These are phyloP conservation scores for Drosophila phalerata DNA, from an alignment of 2,888 invertebrate species.

Conservation along the genomic window DNA sequence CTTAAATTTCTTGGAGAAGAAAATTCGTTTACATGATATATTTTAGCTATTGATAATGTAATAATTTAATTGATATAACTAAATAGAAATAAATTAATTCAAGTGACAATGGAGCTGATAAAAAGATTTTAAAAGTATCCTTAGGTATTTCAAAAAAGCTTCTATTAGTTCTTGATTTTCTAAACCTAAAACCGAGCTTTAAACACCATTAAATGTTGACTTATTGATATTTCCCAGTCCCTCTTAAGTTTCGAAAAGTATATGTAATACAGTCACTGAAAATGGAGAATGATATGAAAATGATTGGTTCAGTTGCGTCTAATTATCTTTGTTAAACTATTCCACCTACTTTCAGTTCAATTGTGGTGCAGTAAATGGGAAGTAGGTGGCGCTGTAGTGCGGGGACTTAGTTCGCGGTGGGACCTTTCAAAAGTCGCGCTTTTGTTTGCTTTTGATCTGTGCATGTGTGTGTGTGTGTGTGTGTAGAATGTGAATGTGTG, in stretches of 20 bases:
- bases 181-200: neutral
- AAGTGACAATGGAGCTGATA: neutral
- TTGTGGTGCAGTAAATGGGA: slow-evolving; percentile 32
- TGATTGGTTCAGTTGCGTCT: slow-evolving; percentile 9
- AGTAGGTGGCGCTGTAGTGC: slow-evolving; percentile 6
- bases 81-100: neutral
- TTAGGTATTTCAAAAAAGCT: neutral
- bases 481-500: slow-evolving; percentile 18
- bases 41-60: too few species aligned
- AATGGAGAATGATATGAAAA: slow-evolving; percentile 18
- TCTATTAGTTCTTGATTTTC: neutral
- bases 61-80: neutral
- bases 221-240: neutral
- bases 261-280: neutral
- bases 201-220: neutral
- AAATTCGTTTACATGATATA: neutral
- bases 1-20: neutral
- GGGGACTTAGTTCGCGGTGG: slow-evolving; percentile 30
- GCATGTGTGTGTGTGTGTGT: neutral
- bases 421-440: slow-evolving; percentile 56
- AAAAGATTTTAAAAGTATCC: too few species aligned
- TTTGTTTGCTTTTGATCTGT: slow-evolving; percentile 58
- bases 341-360: slow-evolving; percentile 15
- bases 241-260: neutral
- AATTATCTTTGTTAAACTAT: slow-evolving; percentile 23